These are phyloP conservation scores for Diadophis punctatus DNA, from an alignment of 2,113 vertebrate species.

Conservation along the genomic window DNA sequence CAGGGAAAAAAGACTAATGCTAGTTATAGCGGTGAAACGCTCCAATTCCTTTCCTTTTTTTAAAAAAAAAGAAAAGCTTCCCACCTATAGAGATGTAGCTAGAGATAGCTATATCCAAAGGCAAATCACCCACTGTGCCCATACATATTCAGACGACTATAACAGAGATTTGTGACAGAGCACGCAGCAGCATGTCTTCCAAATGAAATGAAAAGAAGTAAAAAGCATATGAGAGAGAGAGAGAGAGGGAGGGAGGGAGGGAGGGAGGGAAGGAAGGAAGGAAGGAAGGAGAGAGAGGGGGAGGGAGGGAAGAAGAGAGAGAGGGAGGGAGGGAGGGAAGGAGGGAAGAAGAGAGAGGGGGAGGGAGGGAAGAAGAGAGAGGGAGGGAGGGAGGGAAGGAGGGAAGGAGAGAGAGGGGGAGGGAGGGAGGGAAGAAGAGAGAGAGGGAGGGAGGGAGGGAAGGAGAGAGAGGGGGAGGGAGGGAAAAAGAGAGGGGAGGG, in stretches of 20 bases:
- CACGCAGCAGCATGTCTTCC: slow-evolving; percentile 61
- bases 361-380: no score
- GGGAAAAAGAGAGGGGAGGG: no score
- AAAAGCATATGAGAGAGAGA: neutral
- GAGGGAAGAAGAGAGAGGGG: no score
- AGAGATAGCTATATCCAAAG: slow-evolving; percentile 58
- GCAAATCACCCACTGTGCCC: slow-evolving; percentile 69
- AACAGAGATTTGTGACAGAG: slow-evolving; percentile 65
- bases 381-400: no score
- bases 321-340: no score
- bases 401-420: no score
- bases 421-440: no score
- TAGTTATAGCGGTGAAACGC: slow-evolving; percentile 68
- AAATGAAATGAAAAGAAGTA: slow-evolving; percentile 39
- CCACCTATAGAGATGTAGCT: slow-evolving; percentile 32
- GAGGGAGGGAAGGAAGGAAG: fast-evolving
- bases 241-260: no score
- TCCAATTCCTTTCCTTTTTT: slow-evolving; percentile 24
- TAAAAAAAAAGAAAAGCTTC: slow-evolving; percentile 47
- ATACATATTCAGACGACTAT: slow-evolving; percentile 69
- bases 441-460: no score
- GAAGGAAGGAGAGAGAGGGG: no score
- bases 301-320: no score
- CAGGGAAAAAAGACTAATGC: slow-evolving; percentile 61
- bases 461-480: no score